phyloP scores from a whole-genome alignment of 2,797 vertebrate species.

The Poliocrania exsul region DNA sequence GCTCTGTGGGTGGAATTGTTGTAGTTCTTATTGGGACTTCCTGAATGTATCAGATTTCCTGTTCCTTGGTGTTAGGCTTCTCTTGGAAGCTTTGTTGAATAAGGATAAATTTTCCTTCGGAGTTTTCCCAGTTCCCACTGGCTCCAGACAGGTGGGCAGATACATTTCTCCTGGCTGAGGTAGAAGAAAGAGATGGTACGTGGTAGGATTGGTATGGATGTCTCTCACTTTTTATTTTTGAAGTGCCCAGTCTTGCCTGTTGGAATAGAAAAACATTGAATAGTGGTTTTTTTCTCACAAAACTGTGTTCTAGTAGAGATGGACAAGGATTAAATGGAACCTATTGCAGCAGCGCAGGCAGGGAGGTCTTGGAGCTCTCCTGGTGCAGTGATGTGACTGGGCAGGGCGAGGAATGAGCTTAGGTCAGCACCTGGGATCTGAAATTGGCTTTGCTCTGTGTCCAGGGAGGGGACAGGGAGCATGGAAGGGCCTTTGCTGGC shows the following conservation, averaged over 20 bases:
- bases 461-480: not conserved
- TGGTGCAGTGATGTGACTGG: accelerated
- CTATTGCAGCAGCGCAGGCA: not conserved
- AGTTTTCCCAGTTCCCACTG: not conserved
- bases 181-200: accelerated
- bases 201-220: not conserved
- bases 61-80: not conserved
- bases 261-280: not conserved
- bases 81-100: not conserved
- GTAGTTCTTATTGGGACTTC: not conserved
- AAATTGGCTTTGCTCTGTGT: not conserved
- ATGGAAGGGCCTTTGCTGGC: not conserved
- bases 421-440: not conserved
- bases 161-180: not conserved
- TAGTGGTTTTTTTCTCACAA: not conserved
- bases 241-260: not conserved
- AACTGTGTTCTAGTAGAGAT: not conserved
- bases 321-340: not conserved
- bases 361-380: not conserved
- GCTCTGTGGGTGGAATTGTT: not conserved
- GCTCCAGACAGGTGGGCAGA: not conserved
- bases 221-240: not conserved
- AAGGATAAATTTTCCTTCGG: not conserved
- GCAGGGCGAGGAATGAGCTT: not conserved
- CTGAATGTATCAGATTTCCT: not conserved